Conservation (phyloP, 2,113 vertebrate genomes). For the Onychostruthus taczanowskii region DNA sequence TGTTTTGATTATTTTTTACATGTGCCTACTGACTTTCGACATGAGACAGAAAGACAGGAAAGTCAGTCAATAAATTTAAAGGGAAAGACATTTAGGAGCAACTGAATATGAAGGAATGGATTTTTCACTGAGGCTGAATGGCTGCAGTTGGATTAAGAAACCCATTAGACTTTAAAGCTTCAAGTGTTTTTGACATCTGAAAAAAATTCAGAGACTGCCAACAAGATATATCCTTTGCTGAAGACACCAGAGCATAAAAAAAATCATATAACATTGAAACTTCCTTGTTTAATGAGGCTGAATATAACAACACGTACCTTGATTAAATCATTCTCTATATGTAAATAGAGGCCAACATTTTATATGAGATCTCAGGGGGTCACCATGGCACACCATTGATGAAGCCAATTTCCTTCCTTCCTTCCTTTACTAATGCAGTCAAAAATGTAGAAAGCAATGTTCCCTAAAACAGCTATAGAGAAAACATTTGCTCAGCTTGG, state of each 20-base stretch:
- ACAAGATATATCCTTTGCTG: slow-evolving; percentile 93
- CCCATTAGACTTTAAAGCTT: slow-evolving; percentile 90
- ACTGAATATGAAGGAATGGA: slow-evolving; percentile 88
- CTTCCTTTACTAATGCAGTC: slow-evolving; percentile 91
- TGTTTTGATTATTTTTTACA: slow-evolving; percentile 98
- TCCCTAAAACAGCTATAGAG: slow-evolving; percentile 99
- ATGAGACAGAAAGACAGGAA: slow-evolving; percentile 88
- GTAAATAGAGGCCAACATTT: slow-evolving; percentile 92
- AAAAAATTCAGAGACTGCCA: slow-evolving; percentile 85
- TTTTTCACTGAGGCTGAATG: slow-evolving; percentile 90
- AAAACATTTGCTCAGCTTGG: slow-evolving; percentile 99
- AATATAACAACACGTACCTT: slow-evolving; percentile 99
- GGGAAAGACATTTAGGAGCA: slow-evolving; percentile 90
- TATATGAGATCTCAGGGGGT: slow-evolving; percentile 87
- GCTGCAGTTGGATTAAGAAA: slow-evolving; percentile 93
- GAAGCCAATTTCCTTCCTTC: slow-evolving; percentile 89
- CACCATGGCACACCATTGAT: slow-evolving; percentile 85
- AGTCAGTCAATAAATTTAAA: slow-evolving; percentile 92
- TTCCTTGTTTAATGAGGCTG: slow-evolving; percentile 98
- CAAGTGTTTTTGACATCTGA: slow-evolving; percentile 97
- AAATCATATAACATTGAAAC: slow-evolving; percentile 97
- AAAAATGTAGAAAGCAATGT: slow-evolving; percentile 94
- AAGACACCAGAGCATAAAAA: slow-evolving; percentile 90
- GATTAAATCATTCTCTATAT: slow-evolving; percentile 99
- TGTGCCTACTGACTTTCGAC: slow-evolving; percentile 85